Evolutionary conservation across 1,140 invertebrate species (phyloP), one percentile per base, ranked within the genome.

Genomic region (Drosophila persimilis): DNA sequence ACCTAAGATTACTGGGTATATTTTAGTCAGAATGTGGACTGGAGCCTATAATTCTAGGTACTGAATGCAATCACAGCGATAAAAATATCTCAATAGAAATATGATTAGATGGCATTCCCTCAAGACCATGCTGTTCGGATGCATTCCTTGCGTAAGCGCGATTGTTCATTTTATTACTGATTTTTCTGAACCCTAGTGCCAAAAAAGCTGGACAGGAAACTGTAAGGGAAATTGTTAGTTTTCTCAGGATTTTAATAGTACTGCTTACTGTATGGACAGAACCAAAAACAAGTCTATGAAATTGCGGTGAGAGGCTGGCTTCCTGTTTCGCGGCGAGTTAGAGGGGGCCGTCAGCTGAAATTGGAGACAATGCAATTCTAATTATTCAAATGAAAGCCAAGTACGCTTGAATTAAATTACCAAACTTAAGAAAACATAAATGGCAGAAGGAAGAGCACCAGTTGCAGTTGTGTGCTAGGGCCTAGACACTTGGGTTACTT

Each of bases 381-480:
- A 88, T 88, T 88, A 88, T 88, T 89, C 78, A 79, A 66, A 76
- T 62, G 72, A 58, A 59, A 26, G 55, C 57, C 57, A 63, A 69
- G 83, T 79, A 86, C 84, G 83, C 75, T 88, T 88, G 83, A 88
- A 88, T 88, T 88, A 88, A 88, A 88, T 88, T 88, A 88, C 83
- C 67, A 62, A 75, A 64, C 60, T 70, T 73, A 46, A 43, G 63
- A 70, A 72, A 61, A 55, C 56, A 50, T 70, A 79, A 80, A 60
- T 79, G 76, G 47, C 60, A 65, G 51, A 80, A 81, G 62, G 79
- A 70, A 78, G 74, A 66, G 71, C 79, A 74, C 57, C 60, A 66
- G 80, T 69, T 77, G 60, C 31, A 9, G 31, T 11, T 69, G 45
- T 51, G 60, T 41, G 45, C 55, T 55, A 48, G 31, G 57, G 26